A percentile compares a stretch with the other conserved stretches of the same genome.
Evolutionary conservation across 2,113 vertebrate species (phyloP).

Genomic region (Mionectes macconnelli): DNA sequence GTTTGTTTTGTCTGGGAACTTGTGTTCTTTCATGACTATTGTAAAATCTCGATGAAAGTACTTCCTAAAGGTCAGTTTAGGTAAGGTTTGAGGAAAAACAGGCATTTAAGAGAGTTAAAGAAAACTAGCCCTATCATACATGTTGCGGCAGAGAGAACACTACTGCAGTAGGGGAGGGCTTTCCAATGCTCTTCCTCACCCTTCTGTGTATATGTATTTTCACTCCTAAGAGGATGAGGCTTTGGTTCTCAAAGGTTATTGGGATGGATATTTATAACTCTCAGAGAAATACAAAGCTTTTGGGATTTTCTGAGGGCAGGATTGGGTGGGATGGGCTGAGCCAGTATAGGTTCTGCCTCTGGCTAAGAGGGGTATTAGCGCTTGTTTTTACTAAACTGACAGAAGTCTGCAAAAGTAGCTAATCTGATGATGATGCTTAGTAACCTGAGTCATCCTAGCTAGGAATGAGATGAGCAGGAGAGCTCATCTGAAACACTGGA

Average conservation of each 20-base stretch:
- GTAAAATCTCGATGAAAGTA: background rate
- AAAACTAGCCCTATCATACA: background rate
- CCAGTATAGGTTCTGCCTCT: background rate
- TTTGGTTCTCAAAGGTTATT: background rate
- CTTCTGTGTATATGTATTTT: background rate
- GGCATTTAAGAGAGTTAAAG: background rate
- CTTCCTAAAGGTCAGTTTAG: background rate
- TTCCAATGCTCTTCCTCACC: background rate
- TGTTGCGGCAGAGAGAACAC: background rate
- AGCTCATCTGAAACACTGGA: background rate
- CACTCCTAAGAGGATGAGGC: background rate
- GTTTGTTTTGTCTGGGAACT: background rate
- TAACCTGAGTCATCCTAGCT: background rate
- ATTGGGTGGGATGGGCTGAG: background rate
- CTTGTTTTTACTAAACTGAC: background rate
- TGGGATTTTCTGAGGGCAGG: background rate
- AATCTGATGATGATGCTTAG: background rate
- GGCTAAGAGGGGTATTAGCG: background rate
- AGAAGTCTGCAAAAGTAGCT: background rate
- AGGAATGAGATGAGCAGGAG: background rate
- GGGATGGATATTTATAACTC: background rate
- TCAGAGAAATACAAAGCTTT: background rate
- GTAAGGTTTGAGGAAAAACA: background rate
- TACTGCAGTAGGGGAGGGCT: background rate
- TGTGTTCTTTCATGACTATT: background rate